Conservation (phyloP, 1,140 invertebrate species). For the Cotesia vestalis region DNA sequence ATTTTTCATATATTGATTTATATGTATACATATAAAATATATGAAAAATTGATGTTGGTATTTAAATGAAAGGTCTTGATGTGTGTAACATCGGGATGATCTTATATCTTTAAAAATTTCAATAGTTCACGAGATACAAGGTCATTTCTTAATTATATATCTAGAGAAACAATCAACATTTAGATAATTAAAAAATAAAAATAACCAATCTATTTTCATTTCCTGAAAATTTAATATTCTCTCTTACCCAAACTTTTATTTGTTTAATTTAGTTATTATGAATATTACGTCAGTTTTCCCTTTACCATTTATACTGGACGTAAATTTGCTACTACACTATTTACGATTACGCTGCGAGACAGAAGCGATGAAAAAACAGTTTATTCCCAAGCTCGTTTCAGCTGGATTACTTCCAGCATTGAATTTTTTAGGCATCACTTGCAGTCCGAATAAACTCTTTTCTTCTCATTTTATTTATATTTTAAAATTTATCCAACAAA, state of each 20-base stretch:
- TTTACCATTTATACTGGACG: not conserved
- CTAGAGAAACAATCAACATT: too few species aligned
- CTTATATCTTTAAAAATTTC: too few species aligned
- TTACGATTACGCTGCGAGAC: conserved; percentile 3
- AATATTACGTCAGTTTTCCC: too few species aligned
- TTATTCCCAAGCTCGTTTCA: conserved; percentile 12
- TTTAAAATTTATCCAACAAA: not conserved
- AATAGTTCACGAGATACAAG: too few species aligned
- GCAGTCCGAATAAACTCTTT: not conserved
- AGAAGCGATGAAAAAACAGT: conserved; percentile 6
- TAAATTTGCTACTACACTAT: conserved; percentile 3
- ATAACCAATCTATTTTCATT: too few species aligned
- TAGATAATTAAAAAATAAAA: too few species aligned
- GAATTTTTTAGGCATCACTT: conserved; percentile 7
- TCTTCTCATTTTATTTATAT: not conserved
- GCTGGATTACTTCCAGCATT: conserved; percentile 7
- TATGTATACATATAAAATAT: too few species aligned
- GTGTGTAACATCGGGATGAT: too few species aligned
- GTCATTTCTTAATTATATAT: too few species aligned
- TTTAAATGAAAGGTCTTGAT: too few species aligned
- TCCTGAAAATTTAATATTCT: not conserved
- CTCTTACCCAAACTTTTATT: not conserved
- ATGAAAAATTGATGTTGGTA: too few species aligned
- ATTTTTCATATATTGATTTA: too few species aligned
- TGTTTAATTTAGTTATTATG: not conserved